These are phyloP conservation scores for Pogonognathellus flavescens DNA, from an alignment of 1,140 invertebrate genomes.

Conservation along the genomic window DNA sequence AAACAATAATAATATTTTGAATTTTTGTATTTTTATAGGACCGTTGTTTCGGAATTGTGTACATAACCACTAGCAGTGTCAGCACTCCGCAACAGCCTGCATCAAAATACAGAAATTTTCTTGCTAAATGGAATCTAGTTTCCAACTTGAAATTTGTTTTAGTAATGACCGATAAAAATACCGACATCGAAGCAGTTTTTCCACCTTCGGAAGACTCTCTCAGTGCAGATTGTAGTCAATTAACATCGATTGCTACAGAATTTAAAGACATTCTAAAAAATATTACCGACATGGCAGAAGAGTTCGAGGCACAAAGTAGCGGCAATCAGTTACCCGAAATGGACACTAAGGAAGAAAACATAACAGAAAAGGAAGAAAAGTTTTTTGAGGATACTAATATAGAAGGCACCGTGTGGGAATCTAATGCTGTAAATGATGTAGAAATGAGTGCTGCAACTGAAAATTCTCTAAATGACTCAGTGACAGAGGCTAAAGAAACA, in stretches of 20 bases:
- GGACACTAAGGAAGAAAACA: too few species aligned
- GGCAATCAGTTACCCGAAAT: neutral
- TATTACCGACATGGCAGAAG: neutral
- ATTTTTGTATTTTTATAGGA: too few species aligned
- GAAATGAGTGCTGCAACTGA: neutral
- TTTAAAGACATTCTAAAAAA: neutral
- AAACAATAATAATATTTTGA: too few species aligned
- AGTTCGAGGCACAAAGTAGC: neutral
- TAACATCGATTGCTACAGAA: neutral
- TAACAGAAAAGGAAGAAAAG: neutral
- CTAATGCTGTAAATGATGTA: neutral
- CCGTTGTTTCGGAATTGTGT: too few species aligned
- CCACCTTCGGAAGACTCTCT: neutral
- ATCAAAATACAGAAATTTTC: too few species aligned
- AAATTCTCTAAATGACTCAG: neutral
- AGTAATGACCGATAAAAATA: neutral
- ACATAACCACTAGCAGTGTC: too few species aligned
- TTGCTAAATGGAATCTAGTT: too few species aligned
- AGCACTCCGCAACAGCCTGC: too few species aligned
- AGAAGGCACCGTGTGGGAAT: neutral
- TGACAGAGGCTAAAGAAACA: neutral
- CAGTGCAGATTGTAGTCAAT: neutral
- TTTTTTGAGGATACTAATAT: neutral
- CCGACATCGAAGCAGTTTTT: neutral
- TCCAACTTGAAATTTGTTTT: too few species aligned